A percentile compares a stretch with the other conserved stretches of the same genome.
These are phyloP conservation scores for Jaculus jaculus DNA, from an alignment of 2,113 vertebrate genomes.

Conservation along the genomic window DNA sequence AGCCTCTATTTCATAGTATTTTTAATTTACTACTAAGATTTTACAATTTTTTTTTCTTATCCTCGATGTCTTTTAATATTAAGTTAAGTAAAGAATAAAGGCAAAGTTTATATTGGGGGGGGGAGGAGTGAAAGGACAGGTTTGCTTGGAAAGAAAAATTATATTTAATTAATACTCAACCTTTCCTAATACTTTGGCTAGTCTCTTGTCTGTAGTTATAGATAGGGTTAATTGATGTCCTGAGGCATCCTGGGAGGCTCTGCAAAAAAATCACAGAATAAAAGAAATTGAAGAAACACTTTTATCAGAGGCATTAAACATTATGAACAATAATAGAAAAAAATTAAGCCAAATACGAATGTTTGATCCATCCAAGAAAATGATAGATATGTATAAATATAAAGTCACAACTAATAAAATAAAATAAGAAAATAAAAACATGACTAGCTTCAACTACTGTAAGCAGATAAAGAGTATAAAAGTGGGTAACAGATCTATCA, in stretches of 20 bases:
- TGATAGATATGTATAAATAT: background rate
- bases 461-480: constrained; percentile 39
- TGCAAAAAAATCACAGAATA: constrained; percentile 50
- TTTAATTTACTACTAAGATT: background rate
- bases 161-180: constrained; percentile 32
- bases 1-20: background rate
- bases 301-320: constrained; percentile 26
- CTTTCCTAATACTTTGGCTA: background rate
- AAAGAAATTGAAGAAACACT: constrained; percentile 36
- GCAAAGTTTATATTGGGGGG: background rate
- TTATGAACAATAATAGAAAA: constrained; percentile 8
- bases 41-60: constrained; percentile 26
- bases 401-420: constrained; percentile 17
- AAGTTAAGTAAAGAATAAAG: background rate
- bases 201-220: constrained; percentile 42
- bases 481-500: constrained; percentile 32
- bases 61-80: background rate
- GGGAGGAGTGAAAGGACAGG: background rate
- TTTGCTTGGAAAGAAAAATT: background rate
- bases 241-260: background rate
- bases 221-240: constrained; percentile 40
- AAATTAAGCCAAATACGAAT: background rate
- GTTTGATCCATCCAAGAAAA: constrained; percentile 20
- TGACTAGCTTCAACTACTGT: background rate
- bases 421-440: constrained; percentile 50